Base-by-base conservation (phyloP, 2,888 invertebrate genomes). In the Aelia acuminata region DNA sequence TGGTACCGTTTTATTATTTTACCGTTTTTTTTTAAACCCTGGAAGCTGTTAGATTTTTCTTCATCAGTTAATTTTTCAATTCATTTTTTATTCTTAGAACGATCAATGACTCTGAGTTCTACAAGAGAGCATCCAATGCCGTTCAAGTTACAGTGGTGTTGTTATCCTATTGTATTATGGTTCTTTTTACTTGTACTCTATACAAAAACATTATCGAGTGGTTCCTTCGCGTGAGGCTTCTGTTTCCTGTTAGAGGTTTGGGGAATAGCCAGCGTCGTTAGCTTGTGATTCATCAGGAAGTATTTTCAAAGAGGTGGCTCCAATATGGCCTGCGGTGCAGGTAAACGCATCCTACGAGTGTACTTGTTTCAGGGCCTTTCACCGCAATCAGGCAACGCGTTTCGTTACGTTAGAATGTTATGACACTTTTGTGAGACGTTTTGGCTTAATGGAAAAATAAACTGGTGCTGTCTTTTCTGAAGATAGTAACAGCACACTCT, bases 301-400 rank as follows among this genome's bases (percentile, higher is more conserved):
- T 70, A 70, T 70, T 70, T 70, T 18, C 63, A 70, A 70, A 70
- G 63, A 70, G 63, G 35, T 70, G 63, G 35, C 0, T 70, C 63
- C 18, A 35, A 70, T 70, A 70, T 35, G 63, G 63, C 3, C 18
- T 70, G 63, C 35, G 63, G 63, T 70, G 31, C 63, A 70, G 63
- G 18, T 70, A 70, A 70, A 70, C 35, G 63, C 63, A 70, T 70
- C 63, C 35, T 70, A 31, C n/a, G n/a, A n/a, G n/a, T n/a, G n/a
- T 70, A 35, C 31, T 70, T 70, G 63, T 70, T 70, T 35, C 63
- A 35, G 63, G 20, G 1, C 63, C 63, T 70, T 70, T 70, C 63
- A 70, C 63, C 20, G 63, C 63, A 70, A 70, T 70, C 63, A 70
- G 35, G 63, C 18, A 18, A 57, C 31, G 31, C 7, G 63, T 70